Base-by-base conservation (phyloP, 2,888 invertebrate genomes). In the Acanthoscelides obtectus region DNA sequence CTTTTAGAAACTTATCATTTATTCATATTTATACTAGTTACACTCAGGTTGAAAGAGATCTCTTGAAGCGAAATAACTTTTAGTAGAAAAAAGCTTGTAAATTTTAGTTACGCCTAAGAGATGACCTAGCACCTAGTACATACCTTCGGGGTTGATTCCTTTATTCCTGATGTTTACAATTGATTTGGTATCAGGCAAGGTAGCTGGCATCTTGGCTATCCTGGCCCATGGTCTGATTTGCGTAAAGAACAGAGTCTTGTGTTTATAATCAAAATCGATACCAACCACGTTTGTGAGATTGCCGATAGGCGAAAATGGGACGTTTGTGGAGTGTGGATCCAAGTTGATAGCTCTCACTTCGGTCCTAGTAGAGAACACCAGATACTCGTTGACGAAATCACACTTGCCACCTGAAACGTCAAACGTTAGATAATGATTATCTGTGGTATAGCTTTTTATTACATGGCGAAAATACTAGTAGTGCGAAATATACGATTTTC, bases 251-350 rank as follows among this genome's bases (percentile, higher is more conserved):
- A 99, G 86, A 79, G 91, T 93, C 75, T 94, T 93, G 78, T 97
- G 94, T 0, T 90, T 90, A 81, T 94, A 97, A 83, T 99, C 98
- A 83, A 97, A 99, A 85, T 98, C 99, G 12, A 99, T 89, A 0
- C 98, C 98, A 0, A 97, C 97, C 0, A 97, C 97, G 81, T 97
- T 97, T 0, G 96, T 96, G 22, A 97, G 86, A 82, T 96, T 96
- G 0, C 89, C 91, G 45, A 96, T 89, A 0, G 97, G 93, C 75
- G 92, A 91, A 82, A 98, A 97, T 0, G 98, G 98, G 0, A 94
- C 87, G 71, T 90, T 92, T 0, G 93, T 94, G 0, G 92, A 91
- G 76, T 89, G 90, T 0, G 95, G 95, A 83, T 97, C 95, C 25
- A 99, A 85, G 79, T 94, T 93, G n/a, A 98, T 92, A 0, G 95